Conservation (phyloP, 2,888 invertebrate species). For the Meiosimyza platycephala region DNA sequence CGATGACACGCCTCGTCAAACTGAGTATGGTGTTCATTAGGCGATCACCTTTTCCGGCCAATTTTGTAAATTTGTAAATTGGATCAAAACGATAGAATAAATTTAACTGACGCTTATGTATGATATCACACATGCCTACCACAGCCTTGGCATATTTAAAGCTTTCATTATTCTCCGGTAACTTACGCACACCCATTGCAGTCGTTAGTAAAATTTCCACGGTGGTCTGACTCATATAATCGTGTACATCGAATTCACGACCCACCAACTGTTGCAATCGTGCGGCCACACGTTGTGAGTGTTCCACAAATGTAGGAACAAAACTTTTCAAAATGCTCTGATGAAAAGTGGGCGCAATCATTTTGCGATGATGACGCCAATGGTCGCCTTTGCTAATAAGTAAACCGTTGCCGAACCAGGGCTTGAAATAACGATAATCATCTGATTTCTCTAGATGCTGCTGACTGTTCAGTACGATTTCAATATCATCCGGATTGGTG, state of each 20-base stretch:
- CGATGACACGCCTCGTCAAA: conserved; percentile 77
- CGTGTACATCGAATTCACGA: conserved; percentile 79
- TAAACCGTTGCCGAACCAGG: conserved; percentile 84
- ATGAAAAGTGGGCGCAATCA: conserved; percentile 88
- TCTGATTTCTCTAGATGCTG: conserved; percentile 79
- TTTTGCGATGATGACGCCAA: conserved; percentile 84
- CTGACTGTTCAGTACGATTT: conserved; percentile 79
- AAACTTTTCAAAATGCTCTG: conserved; percentile 85
- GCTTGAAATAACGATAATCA: conserved; percentile 81
- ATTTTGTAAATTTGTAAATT: conserved; percentile 77
- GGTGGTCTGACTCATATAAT: conserved; percentile 83
- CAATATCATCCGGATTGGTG: conserved; percentile 77
- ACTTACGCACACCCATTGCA: conserved; percentile 85
- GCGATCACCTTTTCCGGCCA: conserved; percentile 76
- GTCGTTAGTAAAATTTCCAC: conserved; percentile 85
- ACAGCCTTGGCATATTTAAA: conserved; percentile 87
- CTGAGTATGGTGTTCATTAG: conserved; percentile 80
- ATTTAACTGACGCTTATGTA: conserved; percentile 82
- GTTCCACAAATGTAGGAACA: conserved; percentile 80
- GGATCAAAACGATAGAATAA: conserved; percentile 78
- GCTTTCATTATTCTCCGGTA: conserved; percentile 75
- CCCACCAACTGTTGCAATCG: conserved; percentile 74
- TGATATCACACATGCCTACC: conserved; percentile 87
- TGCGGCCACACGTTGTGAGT: conserved; percentile 76
- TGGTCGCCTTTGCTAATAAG: conserved; percentile 82